phyloP scores from a whole-genome alignment of 2,797 vertebrate species.

The Emys orbicularis region DNA sequence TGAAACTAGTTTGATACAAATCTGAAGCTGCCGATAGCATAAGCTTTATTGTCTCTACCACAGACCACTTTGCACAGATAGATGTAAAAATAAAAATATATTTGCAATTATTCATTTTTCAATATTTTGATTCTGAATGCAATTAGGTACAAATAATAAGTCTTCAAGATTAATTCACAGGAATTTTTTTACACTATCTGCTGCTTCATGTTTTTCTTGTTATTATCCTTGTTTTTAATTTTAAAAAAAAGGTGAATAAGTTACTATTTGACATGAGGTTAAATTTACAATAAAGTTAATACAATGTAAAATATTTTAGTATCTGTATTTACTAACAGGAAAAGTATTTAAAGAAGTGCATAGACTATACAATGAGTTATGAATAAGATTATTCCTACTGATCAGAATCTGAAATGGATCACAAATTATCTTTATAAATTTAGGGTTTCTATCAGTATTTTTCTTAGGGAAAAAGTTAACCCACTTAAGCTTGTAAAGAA shows the following conservation, averaged over 20 bases:
- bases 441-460: slow-evolving; percentile 9
- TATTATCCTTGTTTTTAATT: slow-evolving; percentile 40
- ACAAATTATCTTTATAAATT: not conserved
- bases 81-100: slow-evolving; percentile 22
- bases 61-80: not conserved
- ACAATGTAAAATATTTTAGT: not conserved
- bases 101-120: not conserved
- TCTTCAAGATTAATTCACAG: slow-evolving; percentile 41
- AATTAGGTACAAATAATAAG: slow-evolving; percentile 53
- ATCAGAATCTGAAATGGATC: slow-evolving; percentile 14
- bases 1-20: slow-evolving; percentile 85
- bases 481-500: slow-evolving; percentile 3
- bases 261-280: slow-evolving; percentile 11
- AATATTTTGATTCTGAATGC: slow-evolving; percentile 25
- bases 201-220: slow-evolving; percentile 7
- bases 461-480: not conserved
- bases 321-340: not conserved
- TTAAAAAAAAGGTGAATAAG: slow-evolving; percentile 20
- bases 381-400: slow-evolving; percentile 15
- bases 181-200: not conserved
- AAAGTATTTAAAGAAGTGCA: not conserved
- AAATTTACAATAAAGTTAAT: not conserved
- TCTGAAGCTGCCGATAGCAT: slow-evolving; percentile 67
- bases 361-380: not conserved
- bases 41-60: slow-evolving; percentile 50